A percentile compares a stretch with the other conserved stretches of the same genome.
phyloP scores from a whole-genome alignment of 2,797 vertebrate genomes.

The Acridotheres tristis region DNA sequence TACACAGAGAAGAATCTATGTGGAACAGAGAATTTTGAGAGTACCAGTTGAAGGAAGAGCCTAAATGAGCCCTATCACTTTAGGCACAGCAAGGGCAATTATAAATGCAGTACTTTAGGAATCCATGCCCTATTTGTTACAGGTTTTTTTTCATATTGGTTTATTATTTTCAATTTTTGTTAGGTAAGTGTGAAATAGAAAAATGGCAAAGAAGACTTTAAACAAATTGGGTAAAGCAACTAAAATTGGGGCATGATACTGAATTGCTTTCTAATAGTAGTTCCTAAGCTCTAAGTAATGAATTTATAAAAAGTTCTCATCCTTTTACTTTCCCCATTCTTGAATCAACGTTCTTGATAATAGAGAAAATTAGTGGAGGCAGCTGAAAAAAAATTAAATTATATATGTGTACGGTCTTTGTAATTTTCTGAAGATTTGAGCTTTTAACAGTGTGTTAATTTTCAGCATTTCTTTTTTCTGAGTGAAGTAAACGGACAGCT shows the following conservation, averaged over 20 bases:
- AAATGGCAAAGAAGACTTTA: neutral
- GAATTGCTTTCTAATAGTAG: neutral
- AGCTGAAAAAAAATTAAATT: neutral
- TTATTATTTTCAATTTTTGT: neutral
- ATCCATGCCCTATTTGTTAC: neutral
- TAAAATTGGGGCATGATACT: neutral
- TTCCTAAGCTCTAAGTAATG: neutral
- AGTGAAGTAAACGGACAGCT: neutral
- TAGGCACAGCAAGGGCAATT: neutral
- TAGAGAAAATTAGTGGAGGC: neutral
- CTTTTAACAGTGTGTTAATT: neutral
- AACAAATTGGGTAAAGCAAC: neutral
- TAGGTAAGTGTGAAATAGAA: neutral
- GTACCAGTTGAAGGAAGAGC: neutral
- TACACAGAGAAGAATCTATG: neutral
- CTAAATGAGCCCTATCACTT: neutral
- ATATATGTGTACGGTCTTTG: neutral
- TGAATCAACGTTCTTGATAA: neutral
- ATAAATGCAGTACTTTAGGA: neutral
- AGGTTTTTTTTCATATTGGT: neutral
- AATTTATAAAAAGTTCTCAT: neutral
- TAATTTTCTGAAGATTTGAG: neutral
- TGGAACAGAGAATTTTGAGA: neutral
- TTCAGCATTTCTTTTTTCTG: neutral
- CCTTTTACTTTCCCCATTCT: neutral